Evolutionary conservation across 2,797 vertebrate genomes (phyloP).

Genomic region (Hyperoplus immaculatus): DNA sequence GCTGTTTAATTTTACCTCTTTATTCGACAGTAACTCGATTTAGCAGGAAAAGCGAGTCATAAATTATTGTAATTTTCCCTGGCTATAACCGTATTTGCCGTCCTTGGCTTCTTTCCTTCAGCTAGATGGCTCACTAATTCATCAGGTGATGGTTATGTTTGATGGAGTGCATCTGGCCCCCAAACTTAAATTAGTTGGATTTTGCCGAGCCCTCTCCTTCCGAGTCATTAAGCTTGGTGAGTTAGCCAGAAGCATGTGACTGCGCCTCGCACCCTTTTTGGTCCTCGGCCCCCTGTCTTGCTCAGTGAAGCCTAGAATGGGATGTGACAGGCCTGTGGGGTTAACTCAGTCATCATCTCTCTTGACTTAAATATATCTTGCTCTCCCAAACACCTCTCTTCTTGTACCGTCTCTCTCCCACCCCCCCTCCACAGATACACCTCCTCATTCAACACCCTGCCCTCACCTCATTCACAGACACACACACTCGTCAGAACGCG

Average conservation of each 20-base stretch:
- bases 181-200: constrained; percentile 71
- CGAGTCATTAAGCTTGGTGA: constrained; percentile 73
- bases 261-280: constrained; percentile 76
- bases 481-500: constrained; percentile 21
- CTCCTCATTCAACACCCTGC: constrained; percentile 32
- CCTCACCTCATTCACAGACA: constrained; percentile 62
- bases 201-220: constrained; percentile 62
- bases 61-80: constrained; percentile 48
- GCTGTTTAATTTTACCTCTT: constrained; percentile 54
- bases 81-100: constrained; percentile 45
- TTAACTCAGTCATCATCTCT: constrained; percentile 79
- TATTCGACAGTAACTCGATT: constrained; percentile 55
- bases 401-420: constrained; percentile 32
- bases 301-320: constrained; percentile 84
- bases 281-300: constrained; percentile 71
- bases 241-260: constrained; percentile 79
- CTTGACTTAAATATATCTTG: constrained; percentile 68
- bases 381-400: constrained; percentile 49
- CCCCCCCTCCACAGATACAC: constrained; percentile 31
- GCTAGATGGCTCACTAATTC: constrained; percentile 67
- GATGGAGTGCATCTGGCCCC: constrained; percentile 70
- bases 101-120: constrained; percentile 47
- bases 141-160: constrained; percentile 75
- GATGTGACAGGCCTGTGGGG: constrained; percentile 84
- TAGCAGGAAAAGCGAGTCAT: constrained; percentile 46